Evolutionary conservation across 2,797 vertebrate species (phyloP), one percentile per base, ranked within the genome.

Genomic region (Eulemur coronatus): DNA sequence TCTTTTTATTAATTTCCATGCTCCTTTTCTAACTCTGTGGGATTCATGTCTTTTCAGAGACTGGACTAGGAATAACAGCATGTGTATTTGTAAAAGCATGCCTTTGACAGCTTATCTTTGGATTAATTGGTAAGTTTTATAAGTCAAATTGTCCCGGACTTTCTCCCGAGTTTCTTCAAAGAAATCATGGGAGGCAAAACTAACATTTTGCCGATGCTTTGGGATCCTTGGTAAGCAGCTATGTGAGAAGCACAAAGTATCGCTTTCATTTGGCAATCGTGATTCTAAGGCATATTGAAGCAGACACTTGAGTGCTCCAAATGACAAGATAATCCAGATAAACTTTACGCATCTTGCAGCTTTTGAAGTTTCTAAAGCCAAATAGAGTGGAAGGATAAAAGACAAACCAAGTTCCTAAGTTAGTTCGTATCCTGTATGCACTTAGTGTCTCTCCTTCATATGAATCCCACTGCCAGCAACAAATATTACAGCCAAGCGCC

Each of bases 251-350:
- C 61, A 93, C 78, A 73, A 72, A 95, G 93, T 59, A 67, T 73
- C 4, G 1, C 80, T 97, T 46, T 82, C 76, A 18, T 81, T 97
- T 98, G 97, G 96, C 97, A 96, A n/a, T 81, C 22, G 5, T 38
- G 94, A 84, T 82, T 81, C 61, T 35, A 75, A 96, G 96, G 91
- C 97, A 96, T 96, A 97, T 95, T 96, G 97, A 97, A 93, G 94
- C 95, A 96, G 95, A 95, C 86, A 87, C 41, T 78, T 70, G 93
- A 89, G 69, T 91, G 80, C 96, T 96, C 95, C 96, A 94, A 97
- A 97, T 86, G 86, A 95, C 63, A 91, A 95, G 95, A 96, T 67
- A 96, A 97, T 98, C 95, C 96, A 97, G 97, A 97, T 97, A 97
- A 97, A 97, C 84, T 96, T 96, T 89, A 96, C 9, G 50, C 79